A percentile compares a stretch with the other conserved stretches of the same genome.
These are phyloP conservation scores for Anastrepha ludens DNA, from an alignment of 1,140 invertebrate species.

Conservation along the genomic window DNA sequence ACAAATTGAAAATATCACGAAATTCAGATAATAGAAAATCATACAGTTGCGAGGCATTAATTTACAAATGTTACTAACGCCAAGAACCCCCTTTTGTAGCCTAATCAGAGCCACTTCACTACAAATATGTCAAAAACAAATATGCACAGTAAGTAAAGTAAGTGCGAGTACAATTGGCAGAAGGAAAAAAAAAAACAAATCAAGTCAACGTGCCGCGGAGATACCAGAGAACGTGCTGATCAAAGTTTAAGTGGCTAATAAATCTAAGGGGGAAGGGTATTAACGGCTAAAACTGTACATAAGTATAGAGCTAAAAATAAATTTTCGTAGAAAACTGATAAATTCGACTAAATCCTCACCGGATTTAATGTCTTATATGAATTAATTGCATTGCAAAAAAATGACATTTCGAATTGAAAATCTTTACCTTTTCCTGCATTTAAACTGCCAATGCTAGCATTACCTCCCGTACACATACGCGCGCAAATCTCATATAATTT, in stretches of 20 bases:
- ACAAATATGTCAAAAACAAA: conserved; percentile 43
- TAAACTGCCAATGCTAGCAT: too few species aligned
- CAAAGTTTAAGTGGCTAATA: conserved; percentile 42
- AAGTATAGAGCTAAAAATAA: too few species aligned
- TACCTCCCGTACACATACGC: neutral
- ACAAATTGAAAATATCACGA: neutral
- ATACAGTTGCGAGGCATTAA: neutral
- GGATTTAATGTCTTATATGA: too few species aligned
- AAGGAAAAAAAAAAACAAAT: neutral
- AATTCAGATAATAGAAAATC: neutral
- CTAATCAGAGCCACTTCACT: conserved; percentile 45
- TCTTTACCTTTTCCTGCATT: too few species aligned
- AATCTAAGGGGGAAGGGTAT: neutral
- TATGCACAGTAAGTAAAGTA: neutral
- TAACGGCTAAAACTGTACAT: too few species aligned
- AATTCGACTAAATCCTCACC: too few species aligned
- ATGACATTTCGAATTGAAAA: too few species aligned
- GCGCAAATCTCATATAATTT: neutral
- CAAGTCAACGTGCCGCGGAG: neutral
- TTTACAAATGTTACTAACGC: conserved; percentile 42
- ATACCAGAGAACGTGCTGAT: conserved; percentile 17
- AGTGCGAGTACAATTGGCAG: neutral
- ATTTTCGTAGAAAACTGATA: too few species aligned
- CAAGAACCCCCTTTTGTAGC: neutral
- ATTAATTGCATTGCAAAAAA: too few species aligned